A percentile compares a stretch with the other conserved stretches of the same genome.
Conservation (phyloP, 2,888 invertebrate species). For the Scaptomyza caliginosa region DNA sequence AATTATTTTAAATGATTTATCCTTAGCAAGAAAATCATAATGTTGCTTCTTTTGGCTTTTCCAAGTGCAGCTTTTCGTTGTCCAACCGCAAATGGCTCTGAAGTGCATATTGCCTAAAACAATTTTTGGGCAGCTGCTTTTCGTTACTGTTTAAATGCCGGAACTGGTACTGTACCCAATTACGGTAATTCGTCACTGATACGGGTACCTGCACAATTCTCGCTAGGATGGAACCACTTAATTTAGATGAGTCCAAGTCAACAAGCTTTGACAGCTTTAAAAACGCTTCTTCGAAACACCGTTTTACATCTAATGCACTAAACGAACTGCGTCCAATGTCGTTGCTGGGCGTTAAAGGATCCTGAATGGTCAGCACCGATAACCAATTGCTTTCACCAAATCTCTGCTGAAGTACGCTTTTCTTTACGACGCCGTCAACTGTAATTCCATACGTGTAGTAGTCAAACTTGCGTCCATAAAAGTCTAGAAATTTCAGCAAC, state of each 20-base stretch:
- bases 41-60: constrained; percentile 1
- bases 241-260: constrained; percentile 47
- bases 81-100: background rate
- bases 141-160: constrained; percentile 24
- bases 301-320: constrained; percentile 49
- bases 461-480: constrained; percentile 69
- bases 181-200: constrained; percentile 47
- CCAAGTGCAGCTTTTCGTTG: background rate
- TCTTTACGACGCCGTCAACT: constrained; percentile 43
- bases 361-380: constrained; percentile 66
- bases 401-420: constrained; percentile 28
- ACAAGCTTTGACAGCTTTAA: constrained; percentile 58
- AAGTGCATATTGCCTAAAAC: background rate
- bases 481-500: constrained; percentile 65
- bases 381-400: constrained; percentile 39
- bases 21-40: background rate
- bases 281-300: constrained; percentile 51
- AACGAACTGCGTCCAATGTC: constrained; percentile 69
- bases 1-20: background rate
- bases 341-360: constrained; percentile 66
- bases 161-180: constrained; percentile 60
- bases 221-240: constrained; percentile 50
- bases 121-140: background rate
- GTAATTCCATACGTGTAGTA: constrained; percentile 58
- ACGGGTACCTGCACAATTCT: constrained; percentile 47